These are phyloP conservation scores for Aquatica leii DNA, from an alignment of 2,888 invertebrate species.

Conservation along the genomic window DNA sequence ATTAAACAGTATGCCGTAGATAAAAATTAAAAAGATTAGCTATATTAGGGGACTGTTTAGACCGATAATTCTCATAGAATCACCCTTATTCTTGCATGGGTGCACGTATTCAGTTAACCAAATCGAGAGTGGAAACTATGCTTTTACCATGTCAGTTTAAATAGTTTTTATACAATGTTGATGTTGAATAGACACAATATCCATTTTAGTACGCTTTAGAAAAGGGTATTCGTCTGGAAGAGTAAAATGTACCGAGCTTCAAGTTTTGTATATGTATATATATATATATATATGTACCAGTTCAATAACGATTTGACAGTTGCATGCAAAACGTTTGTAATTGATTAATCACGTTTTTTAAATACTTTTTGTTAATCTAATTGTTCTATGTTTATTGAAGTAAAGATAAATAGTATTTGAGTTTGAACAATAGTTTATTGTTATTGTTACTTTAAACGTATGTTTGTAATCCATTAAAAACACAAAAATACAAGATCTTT, in stretches of 20 bases:
- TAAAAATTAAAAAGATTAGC: slow-evolving; percentile 25
- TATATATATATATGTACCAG: not conserved
- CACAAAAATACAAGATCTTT: too few relatives aligned
- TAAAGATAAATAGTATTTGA: not conserved
- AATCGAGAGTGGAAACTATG: slow-evolving; percentile 33
- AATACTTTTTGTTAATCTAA: not conserved
- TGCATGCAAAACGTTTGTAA: slow-evolving; percentile 7
- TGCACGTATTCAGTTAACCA: slow-evolving; percentile 31
- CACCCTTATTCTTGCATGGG: slow-evolving; percentile 38
- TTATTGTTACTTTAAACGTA: too few relatives aligned
- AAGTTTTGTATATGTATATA: not conserved
- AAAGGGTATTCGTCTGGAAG: slow-evolving; percentile 31
- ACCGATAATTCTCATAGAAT: slow-evolving; percentile 37
- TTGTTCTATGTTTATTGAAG: not conserved
- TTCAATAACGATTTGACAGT: slow-evolving; percentile 10
- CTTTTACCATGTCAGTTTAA: slow-evolving; percentile 36
- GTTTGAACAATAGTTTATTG: too few relatives aligned
- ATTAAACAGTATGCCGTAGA: slow-evolving; percentile 5
- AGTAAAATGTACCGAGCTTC: slow-evolving; percentile 1
- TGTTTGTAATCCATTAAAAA: too few relatives aligned
- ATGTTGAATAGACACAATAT: slow-evolving; percentile 27
- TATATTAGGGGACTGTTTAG: slow-evolving; percentile 35
- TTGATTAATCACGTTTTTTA: slow-evolving; percentile 6
- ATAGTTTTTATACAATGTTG: slow-evolving; percentile 36
- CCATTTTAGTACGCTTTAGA: slow-evolving; percentile 26